phyloP scores from a whole-genome alignment of 2,888 invertebrate genomes.

The Acanthosepion esculentum region DNA sequence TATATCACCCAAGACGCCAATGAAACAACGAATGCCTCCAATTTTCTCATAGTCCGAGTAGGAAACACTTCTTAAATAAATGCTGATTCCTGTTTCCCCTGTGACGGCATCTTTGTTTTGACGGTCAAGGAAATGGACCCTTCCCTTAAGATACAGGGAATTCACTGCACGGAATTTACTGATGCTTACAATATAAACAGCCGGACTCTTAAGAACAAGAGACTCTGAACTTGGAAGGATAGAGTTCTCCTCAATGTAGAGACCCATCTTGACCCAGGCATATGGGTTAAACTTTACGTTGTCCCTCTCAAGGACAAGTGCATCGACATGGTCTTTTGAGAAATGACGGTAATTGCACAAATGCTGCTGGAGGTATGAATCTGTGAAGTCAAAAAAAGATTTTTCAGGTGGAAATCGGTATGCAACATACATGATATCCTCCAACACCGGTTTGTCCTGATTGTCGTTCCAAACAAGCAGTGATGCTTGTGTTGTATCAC shows the following conservation, averaged over 20 bases:
- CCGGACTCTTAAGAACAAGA: slow-evolving; percentile 61
- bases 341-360: slow-evolving; percentile 60
- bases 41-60: slow-evolving; percentile 66
- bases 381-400: slow-evolving; percentile 64
- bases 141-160: slow-evolving; percentile 60
- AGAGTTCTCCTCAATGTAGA: slow-evolving; percentile 65
- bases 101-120: slow-evolving; percentile 57
- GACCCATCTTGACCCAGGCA: slow-evolving; percentile 70
- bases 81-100: slow-evolving; percentile 64
- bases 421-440: slow-evolving; percentile 65
- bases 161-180: slow-evolving; percentile 61
- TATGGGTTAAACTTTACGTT: slow-evolving; percentile 64
- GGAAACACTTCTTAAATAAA: slow-evolving; percentile 63
- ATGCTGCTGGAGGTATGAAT: slow-evolving; percentile 57
- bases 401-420: slow-evolving; percentile 65
- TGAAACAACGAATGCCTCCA: slow-evolving; percentile 65
- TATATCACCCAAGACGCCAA: slow-evolving; percentile 65
- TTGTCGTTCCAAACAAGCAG: slow-evolving; percentile 63
- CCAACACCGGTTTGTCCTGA: slow-evolving; percentile 56
- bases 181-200: slow-evolving; percentile 66
- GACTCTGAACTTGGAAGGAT: slow-evolving; percentile 68
- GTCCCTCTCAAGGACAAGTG: slow-evolving; percentile 61
- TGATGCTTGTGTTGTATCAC: slow-evolving; percentile 63
- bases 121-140: slow-evolving; percentile 65
- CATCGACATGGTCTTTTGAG: slow-evolving; percentile 60